Evolutionary conservation across 2,113 vertebrate species (phyloP), one percentile per base, ranked within the genome.

Genomic region (Heterochromis multidens): DNA sequence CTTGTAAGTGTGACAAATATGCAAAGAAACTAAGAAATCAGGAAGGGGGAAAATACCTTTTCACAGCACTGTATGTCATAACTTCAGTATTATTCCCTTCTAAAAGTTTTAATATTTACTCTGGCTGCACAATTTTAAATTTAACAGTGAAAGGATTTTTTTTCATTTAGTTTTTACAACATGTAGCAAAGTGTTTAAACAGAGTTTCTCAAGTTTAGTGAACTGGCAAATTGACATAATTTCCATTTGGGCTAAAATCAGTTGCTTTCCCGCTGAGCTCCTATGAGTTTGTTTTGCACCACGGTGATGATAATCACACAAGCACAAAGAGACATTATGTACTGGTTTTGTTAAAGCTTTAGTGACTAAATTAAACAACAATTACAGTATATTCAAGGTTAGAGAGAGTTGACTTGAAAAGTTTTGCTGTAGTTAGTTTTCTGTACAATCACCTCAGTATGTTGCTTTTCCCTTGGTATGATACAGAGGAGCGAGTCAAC

Each of bases 201-300:
- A 13, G 21, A 74, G 35, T 78, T 60, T 67, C 13, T 80, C 19
- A 57, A 49, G 67, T 83, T 85, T 59, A 78, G n/a, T 33, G 25
- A 84, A 78, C 25, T 80, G 72, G 19, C 17, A 88, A 87, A 88
- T 90, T 61, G 21, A 65, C 31, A 63, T 72, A 2, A 9, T 77
- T 70, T 63, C 46, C 1, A 52, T 79, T 77, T 67, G 21, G 16
- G 4, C 2, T 70, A 4, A 57, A 81, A 82, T 56, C 37, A 78
- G 14, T 76, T 3, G n/a, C 29, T 16, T 37, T 77, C 59, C 40
- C 8, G 8, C 56, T 57, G 37, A 83, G 29, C 33, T 49, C 27
- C 9, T 60, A 5, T 62, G 40, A 61, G n/a, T 59, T 31, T 56
- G 27, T 52, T 67, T 31, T 61, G 27, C 63, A 43, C 65, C 60